phyloP scores from a whole-genome alignment of 2,888 invertebrate genomes.

The Caenorhabditis sp. region DNA sequence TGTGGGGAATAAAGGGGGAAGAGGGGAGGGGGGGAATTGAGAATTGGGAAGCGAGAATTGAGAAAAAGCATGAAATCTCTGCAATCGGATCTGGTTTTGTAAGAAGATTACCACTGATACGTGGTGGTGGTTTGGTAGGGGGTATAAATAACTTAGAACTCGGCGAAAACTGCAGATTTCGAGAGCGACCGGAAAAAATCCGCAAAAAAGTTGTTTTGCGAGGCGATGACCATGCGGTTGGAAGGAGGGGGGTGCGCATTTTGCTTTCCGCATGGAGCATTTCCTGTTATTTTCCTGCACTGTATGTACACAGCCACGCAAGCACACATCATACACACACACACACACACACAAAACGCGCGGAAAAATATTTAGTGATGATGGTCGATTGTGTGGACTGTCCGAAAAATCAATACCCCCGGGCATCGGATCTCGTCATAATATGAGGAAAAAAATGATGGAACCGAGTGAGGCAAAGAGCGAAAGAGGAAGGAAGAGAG shows the following conservation, averaged over 20 bases:
- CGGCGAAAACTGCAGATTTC: too few species aligned
- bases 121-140: not conserved
- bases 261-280: constrained; percentile 35
- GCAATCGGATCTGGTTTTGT: constrained; percentile 2
- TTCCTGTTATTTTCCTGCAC: constrained; percentile 52
- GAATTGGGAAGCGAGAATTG: too few species aligned
- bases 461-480: constrained; percentile 14
- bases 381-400: constrained; percentile 10
- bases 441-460: constrained; percentile 36
- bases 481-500: constrained; percentile 25
- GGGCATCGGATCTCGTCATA: constrained; percentile 42
- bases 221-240: constrained; percentile 17
- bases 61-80: too few species aligned
- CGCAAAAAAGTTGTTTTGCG: not conserved
- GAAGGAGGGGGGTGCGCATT: too few species aligned
- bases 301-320: constrained; percentile 39
- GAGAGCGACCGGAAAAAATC: too few species aligned
- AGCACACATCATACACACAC: constrained; percentile 38
- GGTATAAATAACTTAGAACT: constrained; percentile 4
- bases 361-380: constrained; percentile 21
- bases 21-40: too few species aligned
- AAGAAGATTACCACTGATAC: constrained; percentile 13
- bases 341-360: constrained; percentile 20
- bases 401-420: constrained; percentile 53
- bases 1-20: not conserved